phyloP scores from a whole-genome alignment of 2,888 invertebrate species.

The Heliconius hortense region DNA sequence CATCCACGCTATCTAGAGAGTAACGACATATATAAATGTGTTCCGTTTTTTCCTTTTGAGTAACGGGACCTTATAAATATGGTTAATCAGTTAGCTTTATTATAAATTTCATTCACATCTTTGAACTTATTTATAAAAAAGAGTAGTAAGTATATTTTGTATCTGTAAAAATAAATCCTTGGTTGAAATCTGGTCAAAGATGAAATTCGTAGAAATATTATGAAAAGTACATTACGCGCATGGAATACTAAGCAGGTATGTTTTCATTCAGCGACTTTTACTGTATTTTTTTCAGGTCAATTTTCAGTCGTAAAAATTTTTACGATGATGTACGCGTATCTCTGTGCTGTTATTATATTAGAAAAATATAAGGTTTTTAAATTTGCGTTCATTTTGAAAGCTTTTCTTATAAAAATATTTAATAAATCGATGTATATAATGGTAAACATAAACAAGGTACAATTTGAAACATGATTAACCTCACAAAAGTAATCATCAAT shows the following conservation, averaged over 20 bases:
- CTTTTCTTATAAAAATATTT: too few species aligned
- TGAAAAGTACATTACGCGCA: conserved; percentile 14
- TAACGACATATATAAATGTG: too few species aligned
- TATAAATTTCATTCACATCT: too few species aligned
- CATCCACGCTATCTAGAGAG: too few species aligned
- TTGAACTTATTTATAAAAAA: too few species aligned
- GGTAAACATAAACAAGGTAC: too few species aligned
- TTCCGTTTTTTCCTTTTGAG: too few species aligned
- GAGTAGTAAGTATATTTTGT: not conserved
- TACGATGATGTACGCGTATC: conserved; percentile 1
- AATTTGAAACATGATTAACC: too few species aligned
- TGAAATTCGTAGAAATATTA: conserved; percentile 11
- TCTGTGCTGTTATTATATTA: not conserved
- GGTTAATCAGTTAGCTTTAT: not conserved
- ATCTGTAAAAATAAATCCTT: not conserved
- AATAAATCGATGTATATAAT: too few species aligned
- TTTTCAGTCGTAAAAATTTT: conserved; percentile 2
- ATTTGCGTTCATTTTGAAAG: not conserved
- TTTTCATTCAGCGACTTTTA: conserved; percentile 9
- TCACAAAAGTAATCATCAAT: too few species aligned
- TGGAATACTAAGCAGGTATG: conserved; percentile 13
- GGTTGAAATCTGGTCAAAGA: conserved; percentile 7
- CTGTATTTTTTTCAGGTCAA: conserved; percentile 7
- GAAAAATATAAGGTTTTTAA: not conserved
- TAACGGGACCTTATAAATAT: too few species aligned